Conservation (phyloP, 2,797 vertebrate genomes). For the Lutjanus argentimaculatus region DNA sequence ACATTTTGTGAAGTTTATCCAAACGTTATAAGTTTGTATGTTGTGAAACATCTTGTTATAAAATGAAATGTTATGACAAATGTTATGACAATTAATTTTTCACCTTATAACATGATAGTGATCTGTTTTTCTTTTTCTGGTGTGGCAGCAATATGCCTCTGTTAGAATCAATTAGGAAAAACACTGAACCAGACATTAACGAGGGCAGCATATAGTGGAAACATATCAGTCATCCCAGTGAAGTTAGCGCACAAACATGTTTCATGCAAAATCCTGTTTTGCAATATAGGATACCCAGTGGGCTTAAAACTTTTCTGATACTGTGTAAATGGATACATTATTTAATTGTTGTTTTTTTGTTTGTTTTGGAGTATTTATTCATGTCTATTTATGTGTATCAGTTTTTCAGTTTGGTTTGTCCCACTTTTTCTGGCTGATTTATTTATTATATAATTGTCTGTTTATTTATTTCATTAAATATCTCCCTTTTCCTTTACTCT, state of each 20-base stretch:
- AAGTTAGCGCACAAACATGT: background rate
- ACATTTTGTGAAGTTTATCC: no score
- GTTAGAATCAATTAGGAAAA: background rate
- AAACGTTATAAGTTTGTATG: no score
- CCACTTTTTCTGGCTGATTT: constrained; percentile 16
- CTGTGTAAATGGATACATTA: background rate
- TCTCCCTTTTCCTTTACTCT: background rate
- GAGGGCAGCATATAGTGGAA: background rate
- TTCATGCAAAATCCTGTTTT: background rate
- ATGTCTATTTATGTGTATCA: constrained; percentile 5
- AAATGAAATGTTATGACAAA: no score
- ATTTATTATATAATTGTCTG: constrained; percentile 26
- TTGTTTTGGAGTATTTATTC: constrained; percentile 38
- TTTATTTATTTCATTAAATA: constrained; percentile 63
- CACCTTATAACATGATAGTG: no score
- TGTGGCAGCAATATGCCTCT: no score
- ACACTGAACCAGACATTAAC: background rate
- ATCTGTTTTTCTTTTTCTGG: no score
- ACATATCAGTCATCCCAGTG: background rate
- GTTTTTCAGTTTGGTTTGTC: background rate
- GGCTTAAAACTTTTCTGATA: background rate
- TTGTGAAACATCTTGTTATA: no score
- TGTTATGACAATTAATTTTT: no score
- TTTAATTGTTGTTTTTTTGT: constrained; percentile 2
- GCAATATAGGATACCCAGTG: background rate